Evolutionary conservation across 2,888 invertebrate genomes (phyloP).

Genomic region (Drosophila multiciliata): DNA sequence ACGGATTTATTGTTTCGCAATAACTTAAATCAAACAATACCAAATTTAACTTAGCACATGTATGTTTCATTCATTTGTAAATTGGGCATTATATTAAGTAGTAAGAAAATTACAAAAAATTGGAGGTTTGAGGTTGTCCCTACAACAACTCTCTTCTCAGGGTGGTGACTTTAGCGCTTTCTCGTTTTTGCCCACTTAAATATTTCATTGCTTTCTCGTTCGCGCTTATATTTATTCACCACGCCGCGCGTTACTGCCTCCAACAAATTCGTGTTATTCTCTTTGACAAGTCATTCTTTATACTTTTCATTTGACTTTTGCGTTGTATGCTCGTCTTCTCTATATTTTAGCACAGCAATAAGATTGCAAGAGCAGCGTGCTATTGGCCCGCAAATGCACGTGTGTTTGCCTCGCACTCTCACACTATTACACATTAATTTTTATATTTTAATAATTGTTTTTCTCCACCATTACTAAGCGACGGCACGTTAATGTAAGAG

Average conservation of each 20-base stretch:
- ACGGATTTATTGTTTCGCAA: conserved; percentile 45
- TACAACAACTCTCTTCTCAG: conserved; percentile 61
- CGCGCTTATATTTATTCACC: conserved; percentile 67
- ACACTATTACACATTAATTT: conserved; percentile 35
- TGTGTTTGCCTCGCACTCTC: conserved; percentile 34
- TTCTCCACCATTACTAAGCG: conserved; percentile 43
- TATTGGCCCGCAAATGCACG: conserved; percentile 53
- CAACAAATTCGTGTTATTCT: conserved; percentile 60
- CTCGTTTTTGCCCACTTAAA: conserved; percentile 62
- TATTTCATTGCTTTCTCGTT: conserved; percentile 64
- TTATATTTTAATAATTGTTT: conserved; percentile 41
- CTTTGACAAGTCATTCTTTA: conserved; percentile 67
- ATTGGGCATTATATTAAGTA: conserved; percentile 43
- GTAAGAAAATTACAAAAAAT: conserved; percentile 55
- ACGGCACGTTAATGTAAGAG: conserved; percentile 52
- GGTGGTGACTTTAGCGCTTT: conserved; percentile 66
- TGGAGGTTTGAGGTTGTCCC: conserved; percentile 55
- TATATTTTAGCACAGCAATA: conserved; percentile 16
- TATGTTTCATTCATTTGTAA: conserved; percentile 34
- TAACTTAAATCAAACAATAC: conserved; percentile 39
- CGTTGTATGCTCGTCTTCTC: conserved; percentile 10
- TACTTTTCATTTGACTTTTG: conserved; percentile 36
- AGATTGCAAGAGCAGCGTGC: conserved; percentile 27
- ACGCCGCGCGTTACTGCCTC: conserved; percentile 62
- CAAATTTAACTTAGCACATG: conserved; percentile 33